A percentile compares a stretch with the other conserved stretches of the same genome.
These are phyloP conservation scores for Leptopilina clavipes DNA, from an alignment of 1,140 invertebrate species.

Conservation along the genomic window DNA sequence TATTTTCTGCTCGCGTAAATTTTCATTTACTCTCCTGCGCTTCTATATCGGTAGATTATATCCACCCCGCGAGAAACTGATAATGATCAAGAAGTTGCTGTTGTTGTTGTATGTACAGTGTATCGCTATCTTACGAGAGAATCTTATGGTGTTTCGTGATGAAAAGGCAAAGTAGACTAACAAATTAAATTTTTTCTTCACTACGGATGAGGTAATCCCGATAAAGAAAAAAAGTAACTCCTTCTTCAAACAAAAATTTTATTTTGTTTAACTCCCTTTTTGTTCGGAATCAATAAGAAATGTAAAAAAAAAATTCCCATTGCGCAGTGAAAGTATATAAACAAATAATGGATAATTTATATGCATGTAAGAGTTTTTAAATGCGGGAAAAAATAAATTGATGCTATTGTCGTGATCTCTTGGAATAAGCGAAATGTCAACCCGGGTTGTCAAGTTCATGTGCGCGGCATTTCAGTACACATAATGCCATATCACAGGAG, in stretches of 20 bases:
- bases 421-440: constrained; percentile 19
- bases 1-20: constrained; percentile 30
- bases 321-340: constrained; percentile 8
- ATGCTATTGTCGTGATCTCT: constrained; percentile 11
- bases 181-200: constrained; percentile 18
- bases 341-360: constrained; percentile 15
- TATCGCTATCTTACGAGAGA: not conserved
- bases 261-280: too few species aligned
- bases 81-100: constrained; percentile 4
- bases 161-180: not conserved
- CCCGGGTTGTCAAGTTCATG: constrained; percentile 25
- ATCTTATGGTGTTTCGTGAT: too few species aligned
- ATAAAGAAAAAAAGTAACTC: too few species aligned
- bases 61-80: not conserved
- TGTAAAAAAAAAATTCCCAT: not conserved
- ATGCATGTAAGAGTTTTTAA: not conserved
- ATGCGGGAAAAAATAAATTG: constrained; percentile 15
- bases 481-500: too few species aligned
- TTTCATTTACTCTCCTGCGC: not conserved
- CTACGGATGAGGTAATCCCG: too few species aligned
- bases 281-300: not conserved
- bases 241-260: too few species aligned
- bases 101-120: too few species aligned
- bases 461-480: too few species aligned
- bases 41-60: not conserved